Percentiles rank a stretch among this genome's conserved stretches.
phyloP scores from a whole-genome alignment of 2,888 invertebrate genomes.

The Plusia festucae region DNA sequence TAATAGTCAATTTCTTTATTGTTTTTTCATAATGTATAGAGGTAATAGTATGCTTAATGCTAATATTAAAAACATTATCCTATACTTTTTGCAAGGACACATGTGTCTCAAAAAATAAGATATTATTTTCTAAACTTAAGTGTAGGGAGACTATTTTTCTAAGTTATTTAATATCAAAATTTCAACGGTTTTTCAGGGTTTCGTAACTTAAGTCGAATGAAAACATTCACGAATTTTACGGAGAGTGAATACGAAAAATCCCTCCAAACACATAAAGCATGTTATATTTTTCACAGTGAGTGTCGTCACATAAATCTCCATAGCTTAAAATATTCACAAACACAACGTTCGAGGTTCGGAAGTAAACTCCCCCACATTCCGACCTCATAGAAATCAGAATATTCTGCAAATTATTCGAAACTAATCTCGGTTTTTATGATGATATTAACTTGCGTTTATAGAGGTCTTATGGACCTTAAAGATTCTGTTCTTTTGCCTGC shows the following conservation, averaged over 20 bases:
- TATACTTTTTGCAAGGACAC: too few species aligned
- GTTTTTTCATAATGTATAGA: too few species aligned
- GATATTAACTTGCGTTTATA: neutral
- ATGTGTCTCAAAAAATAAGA: too few species aligned
- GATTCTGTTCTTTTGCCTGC: neutral
- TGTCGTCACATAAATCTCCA: neutral
- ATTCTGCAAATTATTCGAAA: constrained; percentile 33
- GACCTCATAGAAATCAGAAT: constrained; percentile 13
- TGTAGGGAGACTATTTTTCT: too few species aligned
- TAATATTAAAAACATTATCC: too few species aligned
- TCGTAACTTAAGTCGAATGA: neutral
- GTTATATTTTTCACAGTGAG: neutral
- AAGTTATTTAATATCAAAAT: too few species aligned
- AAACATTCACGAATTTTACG: neutral
- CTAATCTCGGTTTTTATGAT: constrained; percentile 31
- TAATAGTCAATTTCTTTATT: too few species aligned
- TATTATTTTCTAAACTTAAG: too few species aligned
- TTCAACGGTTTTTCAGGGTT: neutral
- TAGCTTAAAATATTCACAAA: constrained; percentile 10
- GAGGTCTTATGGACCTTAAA: neutral
- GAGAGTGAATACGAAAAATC: constrained; percentile 2
- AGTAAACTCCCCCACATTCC: neutral
- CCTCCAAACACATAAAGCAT: neutral
- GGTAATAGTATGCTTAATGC: too few species aligned
- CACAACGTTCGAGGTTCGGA: neutral